These are phyloP conservation scores for Caenorhabditis sp. DNA, from an alignment of 2,888 invertebrate species.

Conservation along the genomic window DNA sequence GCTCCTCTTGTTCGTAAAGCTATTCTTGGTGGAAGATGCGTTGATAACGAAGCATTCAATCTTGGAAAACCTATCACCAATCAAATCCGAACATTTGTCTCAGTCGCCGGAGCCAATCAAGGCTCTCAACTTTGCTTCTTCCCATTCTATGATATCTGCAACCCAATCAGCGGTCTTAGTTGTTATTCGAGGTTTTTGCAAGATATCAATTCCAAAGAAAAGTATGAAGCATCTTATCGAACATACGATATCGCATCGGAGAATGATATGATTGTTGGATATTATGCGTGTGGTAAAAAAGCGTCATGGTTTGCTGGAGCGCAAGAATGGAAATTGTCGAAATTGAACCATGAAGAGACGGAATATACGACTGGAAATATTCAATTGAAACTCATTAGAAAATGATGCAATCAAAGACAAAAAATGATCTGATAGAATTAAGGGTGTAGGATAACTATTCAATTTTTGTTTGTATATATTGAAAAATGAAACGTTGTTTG, in stretches of 20 bases:
- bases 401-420: no score
- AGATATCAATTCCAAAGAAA: slow-evolving; percentile 53
- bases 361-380: not conserved
- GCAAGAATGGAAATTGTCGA: not conserved
- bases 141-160: slow-evolving; percentile 59
- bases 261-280: slow-evolving; percentile 4
- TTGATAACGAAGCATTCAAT: slow-evolving; percentile 47
- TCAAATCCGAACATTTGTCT: slow-evolving; percentile 58
- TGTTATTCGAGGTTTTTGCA: slow-evolving; percentile 55
- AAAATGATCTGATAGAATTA: not conserved
- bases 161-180: slow-evolving; percentile 54
- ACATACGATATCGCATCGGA: not conserved
- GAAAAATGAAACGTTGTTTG: no score
- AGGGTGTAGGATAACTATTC: no score
- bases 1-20: slow-evolving; percentile 63
- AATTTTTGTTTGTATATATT: not conserved
- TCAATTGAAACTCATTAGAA: not conserved
- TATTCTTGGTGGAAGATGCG: slow-evolving; percentile 51
- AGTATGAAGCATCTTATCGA: not conserved
- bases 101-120: slow-evolving; percentile 58
- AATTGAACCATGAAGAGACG: not conserved
- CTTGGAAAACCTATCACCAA: slow-evolving; percentile 55
- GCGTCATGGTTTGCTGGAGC: not conserved
- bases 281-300: not conserved
- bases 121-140: slow-evolving; percentile 57